A percentile compares a stretch with the other conserved stretches of the same genome.
phyloP scores from a whole-genome alignment of 2,797 vertebrate species.

The Chanos chanos region DNA sequence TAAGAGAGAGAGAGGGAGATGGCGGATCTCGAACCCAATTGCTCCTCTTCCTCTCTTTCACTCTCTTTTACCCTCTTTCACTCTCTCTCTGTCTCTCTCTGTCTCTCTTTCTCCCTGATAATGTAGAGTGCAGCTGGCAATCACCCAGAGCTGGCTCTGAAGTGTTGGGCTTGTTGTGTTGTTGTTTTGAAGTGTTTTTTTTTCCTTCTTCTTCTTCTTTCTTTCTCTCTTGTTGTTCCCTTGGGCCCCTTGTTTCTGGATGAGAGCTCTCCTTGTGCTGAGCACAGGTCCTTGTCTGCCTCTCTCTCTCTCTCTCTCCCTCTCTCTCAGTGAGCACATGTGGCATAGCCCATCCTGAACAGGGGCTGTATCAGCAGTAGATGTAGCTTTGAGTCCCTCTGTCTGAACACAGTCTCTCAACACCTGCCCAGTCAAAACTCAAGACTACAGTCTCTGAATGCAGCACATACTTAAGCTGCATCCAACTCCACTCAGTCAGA shows the following conservation, averaged over 20 bases:
- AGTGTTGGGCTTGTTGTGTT: conserved; percentile 66
- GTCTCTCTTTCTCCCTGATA: conserved; percentile 37
- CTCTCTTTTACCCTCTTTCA: conserved; percentile 32
- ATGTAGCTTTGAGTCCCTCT: conserved; percentile 14
- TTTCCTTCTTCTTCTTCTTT: conserved; percentile 60
- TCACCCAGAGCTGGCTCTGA: conserved; percentile 66
- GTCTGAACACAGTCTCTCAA: too few relatives aligned
- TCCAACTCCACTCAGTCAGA: too few relatives aligned
- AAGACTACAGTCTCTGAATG: too few relatives aligned
- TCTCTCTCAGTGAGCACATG: conserved; percentile 8
- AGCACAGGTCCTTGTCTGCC: conserved; percentile 74
- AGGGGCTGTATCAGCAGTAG: conserved; percentile 38
- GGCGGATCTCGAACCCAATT: conserved; percentile 64
- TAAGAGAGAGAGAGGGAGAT: conserved; percentile 68
- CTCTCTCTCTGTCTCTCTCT: background rate
- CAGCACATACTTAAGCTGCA: too few relatives aligned
- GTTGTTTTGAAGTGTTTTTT: conserved; percentile 66
- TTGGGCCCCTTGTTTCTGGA: conserved; percentile 74
- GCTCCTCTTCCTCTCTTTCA: conserved; percentile 46
- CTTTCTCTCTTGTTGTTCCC: conserved; percentile 68
- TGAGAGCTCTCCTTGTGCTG: conserved; percentile 77
- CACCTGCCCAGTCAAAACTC: too few relatives aligned
- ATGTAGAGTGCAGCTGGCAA: conserved; percentile 74
- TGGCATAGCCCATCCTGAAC: conserved; percentile 43
- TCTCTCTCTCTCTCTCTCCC: conserved; percentile 30